These are phyloP conservation scores for Pyrocephalus nanus DNA, from an alignment of 2,797 vertebrate species.

Conservation along the genomic window DNA sequence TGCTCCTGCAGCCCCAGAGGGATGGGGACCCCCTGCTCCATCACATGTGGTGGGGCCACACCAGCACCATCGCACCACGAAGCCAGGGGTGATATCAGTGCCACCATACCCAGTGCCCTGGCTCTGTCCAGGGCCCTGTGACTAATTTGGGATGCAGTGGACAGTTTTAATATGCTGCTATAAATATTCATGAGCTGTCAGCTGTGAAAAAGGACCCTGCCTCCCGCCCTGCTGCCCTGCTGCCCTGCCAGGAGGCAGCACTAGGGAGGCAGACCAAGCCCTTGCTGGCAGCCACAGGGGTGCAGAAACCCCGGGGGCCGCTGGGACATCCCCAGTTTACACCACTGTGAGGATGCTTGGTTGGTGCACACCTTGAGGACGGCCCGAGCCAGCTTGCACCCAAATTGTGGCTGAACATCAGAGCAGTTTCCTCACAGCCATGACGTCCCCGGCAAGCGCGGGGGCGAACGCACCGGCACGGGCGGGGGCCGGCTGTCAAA, in stretches of 20 bases:
- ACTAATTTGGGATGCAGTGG: slow-evolving; percentile 54
- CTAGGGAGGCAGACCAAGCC: not conserved
- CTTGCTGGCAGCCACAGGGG: not conserved
- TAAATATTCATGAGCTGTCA: slow-evolving; percentile 67
- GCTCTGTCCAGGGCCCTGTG: not conserved
- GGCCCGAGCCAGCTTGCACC: not conserved
- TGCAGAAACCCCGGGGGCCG: not conserved
- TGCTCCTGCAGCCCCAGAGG: not conserved
- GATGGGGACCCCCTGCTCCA: not conserved
- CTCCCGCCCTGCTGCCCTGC: not conserved
- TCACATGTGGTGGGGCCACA: not conserved
- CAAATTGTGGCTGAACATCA: not conserved
- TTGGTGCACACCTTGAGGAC: not conserved
- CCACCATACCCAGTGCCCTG: not conserved
- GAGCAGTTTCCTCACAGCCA: accelerated
- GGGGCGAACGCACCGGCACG: accelerated
- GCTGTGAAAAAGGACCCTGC: slow-evolving; percentile 44
- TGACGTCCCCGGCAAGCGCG: accelerated
- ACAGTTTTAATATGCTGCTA: slow-evolving; percentile 53
- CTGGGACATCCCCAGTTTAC: not conserved
- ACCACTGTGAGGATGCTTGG: not conserved
- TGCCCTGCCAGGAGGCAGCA: not conserved
- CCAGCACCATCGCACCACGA: accelerated
- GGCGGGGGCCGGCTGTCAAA: not conserved
- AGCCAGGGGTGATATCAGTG: not conserved